Percentiles rank a stretch among this genome's conserved stretches.
Conservation (phyloP, 2,113 vertebrate genomes). For the Anthoscopus minutus region DNA sequence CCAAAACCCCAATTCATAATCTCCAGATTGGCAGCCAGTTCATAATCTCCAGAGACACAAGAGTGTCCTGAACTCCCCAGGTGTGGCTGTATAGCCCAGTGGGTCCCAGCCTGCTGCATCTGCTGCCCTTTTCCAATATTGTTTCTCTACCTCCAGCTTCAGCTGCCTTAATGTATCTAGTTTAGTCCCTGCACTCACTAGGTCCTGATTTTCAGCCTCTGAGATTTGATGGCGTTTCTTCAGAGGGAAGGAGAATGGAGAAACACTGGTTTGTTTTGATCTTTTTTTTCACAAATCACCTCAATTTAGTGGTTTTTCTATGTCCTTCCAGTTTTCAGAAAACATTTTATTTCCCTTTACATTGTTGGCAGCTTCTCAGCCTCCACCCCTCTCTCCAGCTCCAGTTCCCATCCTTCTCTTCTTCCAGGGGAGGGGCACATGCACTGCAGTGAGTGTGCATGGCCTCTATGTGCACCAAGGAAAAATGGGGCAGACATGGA, state of each 20-base stretch:
- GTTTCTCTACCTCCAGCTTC: neutral
- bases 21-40: neutral
- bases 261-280: neutral
- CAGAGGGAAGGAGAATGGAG: neutral
- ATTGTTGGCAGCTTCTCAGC: neutral
- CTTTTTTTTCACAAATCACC: neutral
- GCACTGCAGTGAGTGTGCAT: rapidly evolving
- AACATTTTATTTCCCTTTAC: neutral
- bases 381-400: neutral
- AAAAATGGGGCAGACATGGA: neutral
- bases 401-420: neutral
- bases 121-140: neutral
- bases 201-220: neutral
- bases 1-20: neutral
- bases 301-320: neutral
- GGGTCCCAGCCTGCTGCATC: neutral
- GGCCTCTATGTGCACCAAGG: neutral
- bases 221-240: neutral
- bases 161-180: neutral
- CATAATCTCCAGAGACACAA: neutral
- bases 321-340: neutral
- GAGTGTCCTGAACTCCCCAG: no score
- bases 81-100: neutral
- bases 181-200: neutral
- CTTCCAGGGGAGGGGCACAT: neutral